These are phyloP conservation scores for Chascanopsetta lugubris DNA, from an alignment of 2,113 vertebrate genomes.

Conservation along the genomic window DNA sequence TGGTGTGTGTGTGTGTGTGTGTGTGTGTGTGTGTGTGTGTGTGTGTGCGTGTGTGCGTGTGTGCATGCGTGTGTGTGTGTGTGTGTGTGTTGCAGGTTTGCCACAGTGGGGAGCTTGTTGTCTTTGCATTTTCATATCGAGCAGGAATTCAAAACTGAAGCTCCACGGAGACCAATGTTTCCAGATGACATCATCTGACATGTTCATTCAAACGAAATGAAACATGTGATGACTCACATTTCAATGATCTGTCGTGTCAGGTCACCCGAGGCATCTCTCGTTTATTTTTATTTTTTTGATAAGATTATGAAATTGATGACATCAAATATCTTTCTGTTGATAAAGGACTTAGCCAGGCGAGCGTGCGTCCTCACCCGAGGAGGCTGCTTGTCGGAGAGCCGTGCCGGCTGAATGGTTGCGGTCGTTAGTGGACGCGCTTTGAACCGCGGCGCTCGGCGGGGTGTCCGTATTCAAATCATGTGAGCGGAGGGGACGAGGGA, in stretches of 20 bases:
- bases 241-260: too few relatives aligned
- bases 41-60: slow-evolving; percentile 14
- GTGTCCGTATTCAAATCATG: slow-evolving; percentile 6
- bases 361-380: not conserved
- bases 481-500: not conserved
- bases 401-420: not conserved
- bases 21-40: slow-evolving; percentile 32
- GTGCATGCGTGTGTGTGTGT: slow-evolving; percentile 6
- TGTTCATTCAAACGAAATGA: not conserved
- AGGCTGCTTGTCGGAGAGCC: not conserved
- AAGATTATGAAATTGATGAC: not conserved
- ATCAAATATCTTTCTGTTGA: not conserved
- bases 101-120: slow-evolving; percentile 35
- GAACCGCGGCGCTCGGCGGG: slow-evolving; percentile 11
- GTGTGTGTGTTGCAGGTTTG: slow-evolving; percentile 40
- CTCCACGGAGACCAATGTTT: not conserved
- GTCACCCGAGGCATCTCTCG: too few relatives aligned
- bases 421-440: not conserved
- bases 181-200: not conserved
- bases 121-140: slow-evolving; percentile 36
- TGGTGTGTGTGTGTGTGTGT: slow-evolving; percentile 12
- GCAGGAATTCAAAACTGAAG: not conserved
- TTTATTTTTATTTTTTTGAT: not conserved
- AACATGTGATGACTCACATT: slow-evolving; percentile 1
- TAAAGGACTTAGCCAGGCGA: too few relatives aligned